These are phyloP conservation scores for Montifringilla adamsi DNA, from an alignment of 2,113 vertebrate species.

Conservation along the genomic window DNA sequence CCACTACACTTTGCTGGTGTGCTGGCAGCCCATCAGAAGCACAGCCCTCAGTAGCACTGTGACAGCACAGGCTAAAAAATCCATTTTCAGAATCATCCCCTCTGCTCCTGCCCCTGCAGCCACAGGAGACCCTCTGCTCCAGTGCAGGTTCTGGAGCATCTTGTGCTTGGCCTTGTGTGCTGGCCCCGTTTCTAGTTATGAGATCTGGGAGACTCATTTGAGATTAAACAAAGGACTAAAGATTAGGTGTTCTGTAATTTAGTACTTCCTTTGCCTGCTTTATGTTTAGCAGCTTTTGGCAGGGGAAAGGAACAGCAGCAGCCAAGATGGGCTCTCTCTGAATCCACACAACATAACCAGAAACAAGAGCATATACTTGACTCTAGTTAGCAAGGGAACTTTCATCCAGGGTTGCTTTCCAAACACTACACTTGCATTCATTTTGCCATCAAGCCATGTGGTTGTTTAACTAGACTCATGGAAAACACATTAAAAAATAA, in stretches of 20 bases:
- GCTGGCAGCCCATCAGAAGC: background rate
- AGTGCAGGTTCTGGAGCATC: background rate
- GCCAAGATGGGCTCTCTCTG: constrained; percentile 38
- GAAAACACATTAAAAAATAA: constrained; percentile 66
- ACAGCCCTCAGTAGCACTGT: background rate
- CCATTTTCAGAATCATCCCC: background rate
- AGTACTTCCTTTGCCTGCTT: constrained; percentile 57
- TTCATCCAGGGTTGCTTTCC: constrained; percentile 5
- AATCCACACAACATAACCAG: constrained; percentile 4
- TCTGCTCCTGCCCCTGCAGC: background rate
- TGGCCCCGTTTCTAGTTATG: background rate
- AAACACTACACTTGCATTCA: constrained; percentile 9
- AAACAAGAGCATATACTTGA: constrained; percentile 12
- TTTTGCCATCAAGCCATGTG: constrained; percentile 45
- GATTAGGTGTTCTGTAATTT: constrained; percentile 61
- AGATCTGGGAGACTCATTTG: constrained; percentile 39
- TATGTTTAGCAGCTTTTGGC: constrained; percentile 40
- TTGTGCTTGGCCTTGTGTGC: background rate
- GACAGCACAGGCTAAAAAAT: background rate
- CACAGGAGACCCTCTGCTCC: background rate
- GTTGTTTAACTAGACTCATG: constrained; percentile 42
- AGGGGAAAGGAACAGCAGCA: constrained; percentile 17
- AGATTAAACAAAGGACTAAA: constrained; percentile 54
- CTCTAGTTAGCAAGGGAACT: background rate
- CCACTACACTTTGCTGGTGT: background rate